Evolutionary conservation across 2,113 vertebrate species (phyloP).

Genomic region (Castor canadensis): DNA sequence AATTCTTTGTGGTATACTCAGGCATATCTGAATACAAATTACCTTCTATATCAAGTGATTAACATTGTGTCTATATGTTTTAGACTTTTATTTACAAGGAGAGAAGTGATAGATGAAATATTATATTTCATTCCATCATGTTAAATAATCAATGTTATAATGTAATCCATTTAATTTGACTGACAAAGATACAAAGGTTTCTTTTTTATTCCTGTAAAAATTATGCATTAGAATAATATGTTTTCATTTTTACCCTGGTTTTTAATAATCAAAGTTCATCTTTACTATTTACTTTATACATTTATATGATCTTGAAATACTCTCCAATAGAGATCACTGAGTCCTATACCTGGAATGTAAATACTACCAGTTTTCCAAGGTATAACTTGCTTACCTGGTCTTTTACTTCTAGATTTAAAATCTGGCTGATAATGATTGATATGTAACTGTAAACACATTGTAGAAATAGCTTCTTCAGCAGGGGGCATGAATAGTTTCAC

Average conservation of each 20-base stretch:
- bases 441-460: neutral
- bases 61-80: neutral
- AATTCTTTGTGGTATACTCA: neutral
- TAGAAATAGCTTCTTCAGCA: neutral
- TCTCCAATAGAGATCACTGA: neutral
- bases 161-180: conserved; percentile 47
- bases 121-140: neutral
- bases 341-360: neutral
- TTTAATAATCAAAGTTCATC: neutral
- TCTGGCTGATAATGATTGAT: neutral
- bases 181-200: neutral
- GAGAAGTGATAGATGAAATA: conserved; percentile 37
- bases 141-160: conserved; percentile 28
- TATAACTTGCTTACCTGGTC: neutral
- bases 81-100: conserved; percentile 28
- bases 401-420: neutral
- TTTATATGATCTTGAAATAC: neutral
- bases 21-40: conserved; percentile 39
- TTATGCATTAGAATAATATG: neutral
- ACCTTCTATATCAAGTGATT: conserved; percentile 15
- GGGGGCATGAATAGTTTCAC: neutral
- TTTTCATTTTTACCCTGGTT: conserved; percentile 3
- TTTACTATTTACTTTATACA: neutral
- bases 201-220: neutral
- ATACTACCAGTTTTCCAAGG: neutral